Percentiles rank a stretch among this genome's conserved stretches.
Evolutionary conservation across 1,140 invertebrate species (phyloP).

Genomic region (Heterodera schachtii): DNA sequence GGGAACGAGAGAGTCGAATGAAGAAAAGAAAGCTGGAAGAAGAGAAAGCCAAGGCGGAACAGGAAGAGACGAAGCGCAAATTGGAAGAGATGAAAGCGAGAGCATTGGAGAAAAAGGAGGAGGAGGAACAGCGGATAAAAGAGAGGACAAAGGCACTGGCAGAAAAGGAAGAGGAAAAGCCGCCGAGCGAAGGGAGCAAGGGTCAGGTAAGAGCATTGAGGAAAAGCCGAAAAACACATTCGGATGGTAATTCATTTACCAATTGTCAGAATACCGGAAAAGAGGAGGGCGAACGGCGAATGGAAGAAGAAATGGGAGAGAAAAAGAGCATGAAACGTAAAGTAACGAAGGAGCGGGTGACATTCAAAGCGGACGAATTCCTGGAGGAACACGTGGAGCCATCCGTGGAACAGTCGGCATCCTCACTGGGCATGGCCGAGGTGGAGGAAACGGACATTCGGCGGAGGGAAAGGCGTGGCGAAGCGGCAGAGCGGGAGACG

Average conservation of each 20-base stretch:
- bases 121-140: conserved; percentile 17
- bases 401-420: background rate
- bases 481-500: background rate
- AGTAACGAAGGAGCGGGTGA: conserved; percentile 13
- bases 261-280: background rate
- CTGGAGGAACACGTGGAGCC: conserved; percentile 24
- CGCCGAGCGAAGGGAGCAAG: background rate
- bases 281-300: background rate
- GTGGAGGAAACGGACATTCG: background rate
- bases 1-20: background rate
- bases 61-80: background rate
- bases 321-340: background rate
- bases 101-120: conserved; percentile 7
- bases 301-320: background rate
- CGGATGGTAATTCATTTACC: background rate
- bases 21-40: conserved; percentile 29
- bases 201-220: background rate
- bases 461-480: background rate
- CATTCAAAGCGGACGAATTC: conserved; percentile 20
- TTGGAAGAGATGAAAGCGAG: conserved; percentile 5
- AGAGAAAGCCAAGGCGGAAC: conserved; percentile 27
- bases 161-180: background rate
- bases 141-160: background rate
- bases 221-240: too few species aligned
- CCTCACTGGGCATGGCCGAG: conserved; percentile 1